Base-by-base conservation (phyloP, 1,140 invertebrate species). In the Grapholita molesta region DNA sequence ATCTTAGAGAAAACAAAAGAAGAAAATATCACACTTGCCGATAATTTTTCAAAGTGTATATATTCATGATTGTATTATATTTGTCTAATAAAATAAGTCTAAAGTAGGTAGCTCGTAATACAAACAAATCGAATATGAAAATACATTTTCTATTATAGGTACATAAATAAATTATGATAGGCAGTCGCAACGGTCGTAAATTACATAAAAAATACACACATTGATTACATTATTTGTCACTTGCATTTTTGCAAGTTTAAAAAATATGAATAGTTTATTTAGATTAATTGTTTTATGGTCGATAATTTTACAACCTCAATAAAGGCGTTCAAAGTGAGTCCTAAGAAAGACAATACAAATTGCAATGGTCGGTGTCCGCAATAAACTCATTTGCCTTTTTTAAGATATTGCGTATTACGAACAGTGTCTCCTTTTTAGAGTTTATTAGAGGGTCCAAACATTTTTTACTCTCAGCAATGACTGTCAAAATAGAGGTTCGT, bases 1-100 rank as follows among this genome's bases (percentile, higher is more conserved):
- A 80, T 77, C 68, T 53, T 38, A 66, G 21, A 64, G 53, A 4
- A 75, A 66, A 53, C 42, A 66, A 18, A 33, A 18, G 12, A 5
- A 15, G 24, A 52, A 23, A 18, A 66, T 24, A 24, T 28, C 35
- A 25, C 12, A 48, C 38, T 18, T 66, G 42, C 42, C 21, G 42
- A 7, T 48, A 15, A 42, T 48, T 48, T 21, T 48, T 2, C 7
- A 21, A 21, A 48, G 1, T 38, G 9, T 38, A 38, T 38, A 12
- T n/a, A n/a, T n/a, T n/a, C 12, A 38, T 38, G 33, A 38, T 38
- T n/a, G 3, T 38, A n/a, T 0, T 12, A 12, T 12, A 9, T n/a
- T n/a, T 38, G 11, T 38, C n/a, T 1, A 5, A 38, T 3, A 11
- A 11, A 33, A n/a, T n/a, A n/a, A n/a, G n/a, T n/a, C n/a, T n/a